phyloP scores from a whole-genome alignment of 2,888 invertebrate species.

The Zele albiditarsus region DNA sequence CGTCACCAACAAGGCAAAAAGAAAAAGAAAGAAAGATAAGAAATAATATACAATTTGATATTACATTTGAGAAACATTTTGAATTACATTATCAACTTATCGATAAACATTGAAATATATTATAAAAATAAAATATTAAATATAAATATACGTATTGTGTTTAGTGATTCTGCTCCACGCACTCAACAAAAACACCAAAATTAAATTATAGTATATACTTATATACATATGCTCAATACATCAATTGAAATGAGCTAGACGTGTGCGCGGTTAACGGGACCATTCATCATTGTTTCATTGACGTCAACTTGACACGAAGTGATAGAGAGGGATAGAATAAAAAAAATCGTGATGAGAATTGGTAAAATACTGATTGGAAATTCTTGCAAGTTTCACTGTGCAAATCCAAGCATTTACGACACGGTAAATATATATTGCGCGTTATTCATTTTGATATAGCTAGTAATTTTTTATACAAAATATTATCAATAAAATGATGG shows the following conservation, averaged over 20 bases:
- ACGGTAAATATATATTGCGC: background rate
- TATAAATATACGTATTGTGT: background rate
- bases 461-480: background rate
- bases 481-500: background rate
- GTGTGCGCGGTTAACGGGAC: conserved; percentile 33
- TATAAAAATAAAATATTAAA: background rate
- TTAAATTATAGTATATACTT: conserved; percentile 5
- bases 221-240: conserved; percentile 17
- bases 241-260: conserved; percentile 41
- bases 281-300: conserved; percentile 42
- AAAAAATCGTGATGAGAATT: conserved; percentile 41
- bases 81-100: background rate
- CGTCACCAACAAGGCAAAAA: background rate
- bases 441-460: background rate
- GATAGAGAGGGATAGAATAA: background rate
- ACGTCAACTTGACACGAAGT: conserved; percentile 31
- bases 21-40: background rate
- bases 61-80: background rate
- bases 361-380: conserved; percentile 43
- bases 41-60: background rate
- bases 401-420: background rate
- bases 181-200: background rate
- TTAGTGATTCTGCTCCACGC: conserved; percentile 18
- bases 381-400: background rate
- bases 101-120: background rate